phyloP scores from a whole-genome alignment of 1,140 invertebrate genomes.

The Glossosoma conforme region DNA sequence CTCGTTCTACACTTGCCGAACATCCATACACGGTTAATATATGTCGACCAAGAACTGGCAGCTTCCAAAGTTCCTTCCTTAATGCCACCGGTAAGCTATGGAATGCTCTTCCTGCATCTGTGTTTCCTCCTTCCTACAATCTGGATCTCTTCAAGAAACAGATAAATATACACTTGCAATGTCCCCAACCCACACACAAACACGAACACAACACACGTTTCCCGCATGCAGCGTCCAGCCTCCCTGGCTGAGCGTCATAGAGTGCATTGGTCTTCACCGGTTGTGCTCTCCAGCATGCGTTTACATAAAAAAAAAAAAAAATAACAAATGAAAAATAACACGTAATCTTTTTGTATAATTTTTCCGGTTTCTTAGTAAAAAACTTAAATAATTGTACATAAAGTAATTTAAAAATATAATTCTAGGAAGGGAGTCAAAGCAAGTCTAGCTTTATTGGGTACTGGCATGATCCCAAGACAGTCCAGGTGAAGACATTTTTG shows the following conservation, averaged over 20 bases:
- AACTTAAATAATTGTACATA: not conserved
- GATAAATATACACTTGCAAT: no score
- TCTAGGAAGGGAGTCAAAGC: slow-evolving; percentile 42
- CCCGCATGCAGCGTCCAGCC: no score
- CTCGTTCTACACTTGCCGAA: no score
- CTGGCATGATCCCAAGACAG: slow-evolving; percentile 77
- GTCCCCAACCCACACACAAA: not conserved
- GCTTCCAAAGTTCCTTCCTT: no score
- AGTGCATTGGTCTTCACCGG: not conserved
- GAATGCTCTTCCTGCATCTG: no score
- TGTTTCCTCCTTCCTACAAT: no score
- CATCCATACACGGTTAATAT: no score
- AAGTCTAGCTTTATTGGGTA: slow-evolving; percentile 66
- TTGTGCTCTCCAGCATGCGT: not conserved
- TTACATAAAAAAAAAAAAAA: slow-evolving; percentile 9
- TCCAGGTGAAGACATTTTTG: slow-evolving; percentile 64
- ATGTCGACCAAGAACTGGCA: no score
- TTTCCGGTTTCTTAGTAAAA: not conserved
- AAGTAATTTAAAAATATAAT: slow-evolving; percentile 14
- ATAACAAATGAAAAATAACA: slow-evolving; percentile 7
- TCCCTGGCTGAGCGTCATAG: no score
- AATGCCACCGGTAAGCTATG: no score
- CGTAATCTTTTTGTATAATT: not conserved
- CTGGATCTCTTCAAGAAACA: no score
- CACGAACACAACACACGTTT: no score